phyloP scores from a whole-genome alignment of 2,113 vertebrate genomes.

The Sphaerodactylus townsendi region DNA sequence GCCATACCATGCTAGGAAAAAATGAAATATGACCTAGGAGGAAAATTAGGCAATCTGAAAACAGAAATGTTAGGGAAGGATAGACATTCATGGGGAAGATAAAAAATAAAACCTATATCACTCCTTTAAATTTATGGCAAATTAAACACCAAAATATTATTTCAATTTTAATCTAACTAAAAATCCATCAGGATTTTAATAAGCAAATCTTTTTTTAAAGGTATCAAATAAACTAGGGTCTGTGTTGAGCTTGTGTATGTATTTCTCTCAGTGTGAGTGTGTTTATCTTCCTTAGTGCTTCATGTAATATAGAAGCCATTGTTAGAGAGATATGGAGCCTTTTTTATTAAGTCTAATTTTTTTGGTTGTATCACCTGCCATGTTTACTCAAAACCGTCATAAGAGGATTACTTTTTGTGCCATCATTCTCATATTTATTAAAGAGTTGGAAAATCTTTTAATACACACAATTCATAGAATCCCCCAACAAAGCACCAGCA shows the following conservation, averaged over 20 bases:
- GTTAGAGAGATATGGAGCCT: not conserved
- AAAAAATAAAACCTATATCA: not conserved
- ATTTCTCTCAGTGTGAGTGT: not conserved
- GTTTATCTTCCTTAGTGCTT: not conserved
- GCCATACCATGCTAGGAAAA: no score
- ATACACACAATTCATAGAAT: not conserved
- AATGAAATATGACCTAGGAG: no score
- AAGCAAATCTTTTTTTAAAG: not conserved
- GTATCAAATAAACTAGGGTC: not conserved
- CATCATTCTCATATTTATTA: not conserved
- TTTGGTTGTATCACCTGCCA: not conserved
- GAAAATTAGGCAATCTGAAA: no score
- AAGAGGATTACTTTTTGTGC: not conserved
- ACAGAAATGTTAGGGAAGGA: no score
- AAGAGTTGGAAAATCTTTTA: not conserved
- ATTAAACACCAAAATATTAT: not conserved
- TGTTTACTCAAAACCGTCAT: not conserved
- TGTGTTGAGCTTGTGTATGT: not conserved
- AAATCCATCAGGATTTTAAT: not conserved
- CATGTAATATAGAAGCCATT: not conserved
- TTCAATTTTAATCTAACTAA: not conserved
- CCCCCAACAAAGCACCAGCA: not conserved
- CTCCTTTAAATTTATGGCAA: not conserved
- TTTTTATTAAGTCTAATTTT: no score
- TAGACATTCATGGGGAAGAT: no score